Conservation (phyloP, 2,113 vertebrate species). For the Carassius gibelio region DNA sequence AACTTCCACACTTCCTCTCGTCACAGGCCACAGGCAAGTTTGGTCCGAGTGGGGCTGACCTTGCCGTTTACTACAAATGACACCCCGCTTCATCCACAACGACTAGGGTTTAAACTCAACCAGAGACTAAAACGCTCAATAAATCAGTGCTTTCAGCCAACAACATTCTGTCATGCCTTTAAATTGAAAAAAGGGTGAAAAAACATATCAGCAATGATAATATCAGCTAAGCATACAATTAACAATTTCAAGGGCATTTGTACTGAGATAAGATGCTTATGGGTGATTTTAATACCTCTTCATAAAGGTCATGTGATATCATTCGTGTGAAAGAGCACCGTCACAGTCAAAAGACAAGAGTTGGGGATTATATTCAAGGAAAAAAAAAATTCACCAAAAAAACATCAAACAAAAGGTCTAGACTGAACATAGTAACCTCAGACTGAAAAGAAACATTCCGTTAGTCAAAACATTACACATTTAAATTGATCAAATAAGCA, state of each 20-base stretch:
- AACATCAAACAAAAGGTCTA: conserved; percentile 39
- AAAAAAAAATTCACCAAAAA: neutral
- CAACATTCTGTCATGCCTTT: conserved; percentile 54
- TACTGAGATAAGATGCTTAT: conserved; percentile 3
- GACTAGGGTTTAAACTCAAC: conserved; percentile 59
- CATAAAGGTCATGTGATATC: conserved; percentile 23
- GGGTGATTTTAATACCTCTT: conserved; percentile 14
- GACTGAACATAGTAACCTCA: conserved; percentile 21
- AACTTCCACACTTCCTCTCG: conserved; percentile 40
- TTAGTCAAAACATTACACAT: conserved; percentile 54
- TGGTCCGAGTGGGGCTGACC: conserved; percentile 66
- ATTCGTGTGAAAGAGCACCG: neutral
- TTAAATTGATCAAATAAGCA: conserved; percentile 53
- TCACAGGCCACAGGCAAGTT: conserved; percentile 61
- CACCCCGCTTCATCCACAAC: conserved; percentile 25
- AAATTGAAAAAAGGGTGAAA: neutral
- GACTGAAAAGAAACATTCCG: conserved; percentile 30
- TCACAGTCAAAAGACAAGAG: neutral
- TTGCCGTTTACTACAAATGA: conserved; percentile 73
- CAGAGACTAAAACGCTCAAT: conserved; percentile 53
- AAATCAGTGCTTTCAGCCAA: conserved; percentile 56
- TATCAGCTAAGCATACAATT: neutral
- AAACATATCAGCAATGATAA: conserved; percentile 7
- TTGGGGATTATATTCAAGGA: neutral
- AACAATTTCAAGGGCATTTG: conserved; percentile 34